Base-by-base conservation (phyloP, 2,113 vertebrate genomes). In the Oncorhynchus kisutch region DNA sequence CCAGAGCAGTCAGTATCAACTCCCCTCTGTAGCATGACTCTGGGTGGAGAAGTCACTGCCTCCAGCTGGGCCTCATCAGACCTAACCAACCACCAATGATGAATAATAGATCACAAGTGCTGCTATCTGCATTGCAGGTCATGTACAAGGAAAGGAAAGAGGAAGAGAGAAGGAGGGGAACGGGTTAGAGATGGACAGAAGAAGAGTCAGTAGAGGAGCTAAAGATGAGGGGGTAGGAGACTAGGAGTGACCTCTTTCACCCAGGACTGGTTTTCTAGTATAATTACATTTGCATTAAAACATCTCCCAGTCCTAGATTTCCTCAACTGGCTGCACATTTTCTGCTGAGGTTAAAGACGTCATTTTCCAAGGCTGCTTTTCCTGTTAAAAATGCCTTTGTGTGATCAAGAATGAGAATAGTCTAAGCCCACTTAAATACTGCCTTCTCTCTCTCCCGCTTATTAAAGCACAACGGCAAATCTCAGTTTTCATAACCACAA, bases 71-170 rank as follows among this genome's bases (percentile, higher is more conserved):
- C 25, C 29, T 67, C 64, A 51, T 39, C 62, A 45, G 24, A 22
- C 24, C 62, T 45, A 22, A 25, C 65, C 65, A 54, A 54, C 12
- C 27, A 18, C 18, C 29, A 68, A 27, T 20, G 67, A 68, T 68
- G 31, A 34, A 68, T 68, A 45, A 68, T 68, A 68, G 16, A 68
- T 68, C 16, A 31, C 18, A 34, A 68, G 31, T 68, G 16, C 67
- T 68, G 67, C 31, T 12, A n/a, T n/a, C 14, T 12, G 67, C 67
- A 68, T 29, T 68, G 67, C 29, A 68, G 67, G 67, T 68, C 67
- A 68, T n/a, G 51, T n/a, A 62, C 31, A 68, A 18, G 18, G 67
- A 68, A 14, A 18, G 25, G 27, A 14, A 29, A 27, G 14, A 29
- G 27, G 65, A 16, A 25, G 65, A 27, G 11, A 67, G 13, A 25